Evolutionary conservation across 2,797 vertebrate genomes (phyloP), one percentile per base, ranked within the genome.

Genomic region (Esox lucius): DNA sequence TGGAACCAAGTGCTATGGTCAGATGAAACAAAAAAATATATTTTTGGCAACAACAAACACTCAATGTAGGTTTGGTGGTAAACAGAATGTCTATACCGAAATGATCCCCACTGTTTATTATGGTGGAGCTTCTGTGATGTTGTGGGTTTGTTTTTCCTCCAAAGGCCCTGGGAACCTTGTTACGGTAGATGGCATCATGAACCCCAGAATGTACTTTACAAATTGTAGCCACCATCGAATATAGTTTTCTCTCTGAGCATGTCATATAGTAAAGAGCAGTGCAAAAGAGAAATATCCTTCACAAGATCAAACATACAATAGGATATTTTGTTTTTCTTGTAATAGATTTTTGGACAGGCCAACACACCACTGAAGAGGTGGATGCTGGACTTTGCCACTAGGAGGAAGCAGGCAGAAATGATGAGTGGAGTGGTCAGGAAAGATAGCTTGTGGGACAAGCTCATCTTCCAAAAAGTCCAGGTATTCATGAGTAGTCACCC

Each of bases 391-490:
- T 97, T 99, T 73, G 98, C 98, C 74, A 96, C 95, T 75, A 95
- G 93, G 80, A 94, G 97, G 86, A 99, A 99, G 92, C 95, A 96
- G 87, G 94, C 97, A 0, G 97, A 99, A 80, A 93, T 99, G 31
- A 94, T 93, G 80, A 96, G 92, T 2, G 96, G 98, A 2, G 92
- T 99, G 78, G 87, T 98, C 31, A 92, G 97, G 85, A 96, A 90
- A 78, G 95, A 98, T 90, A 98, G 97, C 87, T 86, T 99, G 76
- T 99, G 98, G 98, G 98, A 99, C 87, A 97, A 91, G 81, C 90
- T 99, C 5, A 96, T 99, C 91, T 99, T 99, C 87, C 95, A 86
- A 77, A 99, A 98, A 93, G 94, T 99, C 31, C 97, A 99, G 97
- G 98, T 98, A 90, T 7, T 24, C 62, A 65, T 17, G 6, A 28